Evolutionary conservation across 2,113 vertebrate genomes (phyloP), one percentile per base, ranked within the genome.

Genomic region (Calcarius ornatus): DNA sequence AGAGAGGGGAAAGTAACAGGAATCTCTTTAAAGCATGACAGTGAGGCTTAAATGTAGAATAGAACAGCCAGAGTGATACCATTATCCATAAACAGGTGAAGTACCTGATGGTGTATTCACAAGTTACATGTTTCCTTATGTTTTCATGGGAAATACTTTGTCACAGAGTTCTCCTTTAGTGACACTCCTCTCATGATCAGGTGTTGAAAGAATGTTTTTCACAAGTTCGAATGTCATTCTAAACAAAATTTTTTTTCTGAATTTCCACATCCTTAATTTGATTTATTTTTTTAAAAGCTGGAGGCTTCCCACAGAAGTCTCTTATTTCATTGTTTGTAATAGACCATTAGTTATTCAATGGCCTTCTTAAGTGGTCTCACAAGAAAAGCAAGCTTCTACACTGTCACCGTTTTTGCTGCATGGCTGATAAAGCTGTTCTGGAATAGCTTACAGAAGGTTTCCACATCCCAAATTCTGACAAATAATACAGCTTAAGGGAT

Each of bases 261-360:
- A 13, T 93, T 96, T 88, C 64, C 43, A 54, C 66, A 76, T 97
- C 92, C 70, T 96, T 94, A 88, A 54, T 88, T 93, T 75, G 85
- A 72, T 94, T 88, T 92, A 92, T 95, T 97, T 91, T 93, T 91
- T 81, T 86, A 79, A 96, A 97, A 95, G 48, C 73, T 83, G 83
- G 84, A 88, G 81, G 42, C 87, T 82, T 77, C 88, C 95, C 93
- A 82, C 90, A 64, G 90, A 92, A 96, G 37, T 71, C 51, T 92
- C 91, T 81, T 81, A 57, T 81, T 94, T 81, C 61, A 48, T 54
- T 92, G 78, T 83, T 86, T 63, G 86, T 95, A 94, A 92, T 90
- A 94, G 94, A 79, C 94, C 93, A 94, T 96, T 96, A 96, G 91
- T 94, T 97, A 96, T 82, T 97, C 85, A 94, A 93, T 31, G 27